Percentiles rank a stretch among this genome's conserved stretches.
These are phyloP conservation scores for Lophochroa leadbeateri DNA, from an alignment of 2,113 vertebrate genomes.

Conservation along the genomic window DNA sequence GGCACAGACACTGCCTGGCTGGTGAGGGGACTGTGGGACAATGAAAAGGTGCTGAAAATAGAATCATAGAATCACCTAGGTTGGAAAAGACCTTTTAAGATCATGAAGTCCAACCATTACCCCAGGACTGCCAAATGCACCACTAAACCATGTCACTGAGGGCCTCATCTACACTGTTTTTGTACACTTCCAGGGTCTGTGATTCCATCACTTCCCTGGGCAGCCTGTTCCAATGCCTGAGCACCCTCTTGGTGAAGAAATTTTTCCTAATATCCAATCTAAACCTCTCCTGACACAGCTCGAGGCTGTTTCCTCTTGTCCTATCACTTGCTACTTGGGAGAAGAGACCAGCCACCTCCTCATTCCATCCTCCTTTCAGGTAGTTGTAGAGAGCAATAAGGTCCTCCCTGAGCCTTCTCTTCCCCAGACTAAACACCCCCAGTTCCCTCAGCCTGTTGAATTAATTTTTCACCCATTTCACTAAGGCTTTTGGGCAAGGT, in stretches of 20 bases:
- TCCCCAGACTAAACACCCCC: background rate
- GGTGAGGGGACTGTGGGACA: background rate
- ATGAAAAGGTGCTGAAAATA: background rate
- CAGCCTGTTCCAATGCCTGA: background rate
- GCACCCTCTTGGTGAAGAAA: background rate
- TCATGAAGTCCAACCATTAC: background rate
- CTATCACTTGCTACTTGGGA: background rate
- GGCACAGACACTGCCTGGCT: accelerated
- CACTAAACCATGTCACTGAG: background rate
- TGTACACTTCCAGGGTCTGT: background rate
- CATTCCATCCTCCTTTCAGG: background rate
- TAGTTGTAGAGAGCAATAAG: background rate
- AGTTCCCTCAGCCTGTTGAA: background rate
- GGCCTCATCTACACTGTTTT: background rate
- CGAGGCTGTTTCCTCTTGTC: background rate
- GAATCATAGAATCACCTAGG: background rate
- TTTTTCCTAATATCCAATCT: background rate
- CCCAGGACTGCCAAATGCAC: background rate
- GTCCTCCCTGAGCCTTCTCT: background rate
- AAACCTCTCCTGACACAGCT: background rate
- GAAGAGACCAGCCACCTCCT: background rate
- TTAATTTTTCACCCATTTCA: background rate
- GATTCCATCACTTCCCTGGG: background rate
- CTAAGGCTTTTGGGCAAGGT: background rate
- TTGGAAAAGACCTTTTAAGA: background rate